Percentiles rank a stretch among this genome's conserved stretches.
Evolutionary conservation across 2,888 invertebrate species (phyloP).

Genomic region (Megamerina dolium): DNA sequence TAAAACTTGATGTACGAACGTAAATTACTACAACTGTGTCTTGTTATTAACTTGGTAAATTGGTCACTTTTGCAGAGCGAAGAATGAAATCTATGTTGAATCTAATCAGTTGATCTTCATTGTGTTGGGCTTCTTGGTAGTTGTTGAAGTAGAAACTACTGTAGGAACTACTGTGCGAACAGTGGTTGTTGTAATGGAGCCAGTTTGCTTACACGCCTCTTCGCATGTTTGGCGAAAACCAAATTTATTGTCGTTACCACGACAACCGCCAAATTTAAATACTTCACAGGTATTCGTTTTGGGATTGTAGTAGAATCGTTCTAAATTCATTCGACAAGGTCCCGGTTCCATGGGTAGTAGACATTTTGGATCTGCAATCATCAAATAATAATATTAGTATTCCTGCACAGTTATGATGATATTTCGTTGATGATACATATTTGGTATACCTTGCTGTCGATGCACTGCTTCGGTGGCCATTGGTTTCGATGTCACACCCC

Average conservation of each 20-base stretch:
- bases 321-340: constrained; percentile 40
- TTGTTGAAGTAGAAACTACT: too few species aligned
- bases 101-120: too few species aligned
- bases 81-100: too few species aligned
- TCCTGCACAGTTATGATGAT: not conserved
- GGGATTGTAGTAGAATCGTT: constrained; percentile 38
- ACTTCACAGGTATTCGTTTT: constrained; percentile 33
- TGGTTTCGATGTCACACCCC: too few species aligned
- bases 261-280: constrained; percentile 42
- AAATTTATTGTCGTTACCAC: constrained; percentile 41
- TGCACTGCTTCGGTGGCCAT: not conserved
- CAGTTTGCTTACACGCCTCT: constrained; percentile 27
- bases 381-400: not conserved
- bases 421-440: not conserved
- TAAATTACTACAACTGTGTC: too few species aligned
- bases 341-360: constrained; percentile 36
- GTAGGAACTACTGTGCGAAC: too few species aligned
- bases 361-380: constrained; percentile 34
- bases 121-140: too few species aligned
- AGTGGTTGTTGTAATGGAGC: too few species aligned
- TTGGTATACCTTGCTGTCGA: not conserved
- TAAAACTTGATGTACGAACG: too few species aligned
- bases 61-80: too few species aligned
- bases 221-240: constrained; percentile 37
- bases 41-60: too few species aligned